Conservation (phyloP, 2,797 vertebrate genomes). For the Epinephelus awoara region DNA sequence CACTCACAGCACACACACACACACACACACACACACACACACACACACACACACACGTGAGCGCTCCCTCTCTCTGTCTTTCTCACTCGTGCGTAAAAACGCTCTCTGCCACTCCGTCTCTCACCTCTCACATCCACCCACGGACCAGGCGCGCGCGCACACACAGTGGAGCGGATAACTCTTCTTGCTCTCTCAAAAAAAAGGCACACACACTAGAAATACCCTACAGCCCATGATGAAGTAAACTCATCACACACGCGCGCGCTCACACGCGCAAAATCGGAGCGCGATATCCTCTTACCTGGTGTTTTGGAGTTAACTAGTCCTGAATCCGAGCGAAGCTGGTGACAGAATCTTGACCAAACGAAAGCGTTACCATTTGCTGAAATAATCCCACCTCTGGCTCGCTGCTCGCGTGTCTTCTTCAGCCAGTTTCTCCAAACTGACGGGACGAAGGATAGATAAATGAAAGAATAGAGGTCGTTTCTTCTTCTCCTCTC, state of each 20-base stretch:
- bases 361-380: background rate
- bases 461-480: background rate
- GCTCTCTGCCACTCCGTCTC: constrained; percentile 47
- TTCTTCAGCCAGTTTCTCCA: constrained; percentile 23
- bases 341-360: constrained; percentile 23
- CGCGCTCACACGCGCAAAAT: constrained; percentile 16
- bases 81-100: constrained; percentile 53
- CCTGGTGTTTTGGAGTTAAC: constrained; percentile 45
- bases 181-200: background rate
- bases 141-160: constrained; percentile 1
- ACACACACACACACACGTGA: constrained; percentile 7
- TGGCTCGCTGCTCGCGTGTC: constrained; percentile 5
- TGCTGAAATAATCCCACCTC: constrained; percentile 69
- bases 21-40: constrained; percentile 2
- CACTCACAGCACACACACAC: background rate
- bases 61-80: background rate
- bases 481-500: constrained; percentile 27
- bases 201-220: background rate
- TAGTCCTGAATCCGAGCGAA: constrained; percentile 51
- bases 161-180: background rate
- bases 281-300: constrained; percentile 31
- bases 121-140: constrained; percentile 56
- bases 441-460: background rate
- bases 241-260: constrained; percentile 30
- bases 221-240: constrained; percentile 17